Conservation (phyloP, 2,113 vertebrate species). For the Cyphomyrus plagiostoma region DNA sequence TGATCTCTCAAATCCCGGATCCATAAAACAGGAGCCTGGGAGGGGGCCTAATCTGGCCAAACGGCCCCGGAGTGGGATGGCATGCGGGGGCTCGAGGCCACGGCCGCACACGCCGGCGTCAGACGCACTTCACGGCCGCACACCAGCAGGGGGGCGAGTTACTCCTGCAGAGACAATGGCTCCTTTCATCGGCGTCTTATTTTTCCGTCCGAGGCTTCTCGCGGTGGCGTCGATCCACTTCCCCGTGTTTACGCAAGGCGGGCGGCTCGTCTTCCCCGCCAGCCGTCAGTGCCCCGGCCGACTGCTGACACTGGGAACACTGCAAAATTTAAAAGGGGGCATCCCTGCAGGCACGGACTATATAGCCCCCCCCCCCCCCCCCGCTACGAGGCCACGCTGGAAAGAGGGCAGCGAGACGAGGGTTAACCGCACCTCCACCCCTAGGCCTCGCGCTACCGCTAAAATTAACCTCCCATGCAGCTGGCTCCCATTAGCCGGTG, state of each 20-base stretch:
- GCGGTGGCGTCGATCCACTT: neutral
- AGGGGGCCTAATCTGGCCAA: neutral
- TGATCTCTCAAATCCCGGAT: conserved; percentile 14
- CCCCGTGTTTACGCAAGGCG: neutral
- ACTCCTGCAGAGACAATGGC: neutral
- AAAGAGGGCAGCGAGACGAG: conserved; percentile 25
- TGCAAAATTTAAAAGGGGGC: neutral
- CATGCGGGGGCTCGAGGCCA: neutral
- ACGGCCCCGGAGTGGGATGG: neutral
- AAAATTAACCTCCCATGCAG: conserved; percentile 64
- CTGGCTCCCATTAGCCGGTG: conserved; percentile 63
- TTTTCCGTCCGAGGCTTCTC: neutral
- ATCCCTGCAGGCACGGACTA: neutral
- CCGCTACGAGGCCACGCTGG: neutral
- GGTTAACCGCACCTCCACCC: conserved; percentile 43
- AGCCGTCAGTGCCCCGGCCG: neutral
- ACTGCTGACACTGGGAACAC: neutral
- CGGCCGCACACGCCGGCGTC: neutral
- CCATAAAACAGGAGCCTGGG: neutral
- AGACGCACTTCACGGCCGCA: neutral
- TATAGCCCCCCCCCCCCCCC: neutral
- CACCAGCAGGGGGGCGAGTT: neutral
- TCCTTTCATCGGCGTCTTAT: neutral
- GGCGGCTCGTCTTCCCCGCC: neutral
- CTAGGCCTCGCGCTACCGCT: conserved; percentile 48